Conservation (phyloP, 2,797 vertebrate genomes). For the Alfaro cultratus region DNA sequence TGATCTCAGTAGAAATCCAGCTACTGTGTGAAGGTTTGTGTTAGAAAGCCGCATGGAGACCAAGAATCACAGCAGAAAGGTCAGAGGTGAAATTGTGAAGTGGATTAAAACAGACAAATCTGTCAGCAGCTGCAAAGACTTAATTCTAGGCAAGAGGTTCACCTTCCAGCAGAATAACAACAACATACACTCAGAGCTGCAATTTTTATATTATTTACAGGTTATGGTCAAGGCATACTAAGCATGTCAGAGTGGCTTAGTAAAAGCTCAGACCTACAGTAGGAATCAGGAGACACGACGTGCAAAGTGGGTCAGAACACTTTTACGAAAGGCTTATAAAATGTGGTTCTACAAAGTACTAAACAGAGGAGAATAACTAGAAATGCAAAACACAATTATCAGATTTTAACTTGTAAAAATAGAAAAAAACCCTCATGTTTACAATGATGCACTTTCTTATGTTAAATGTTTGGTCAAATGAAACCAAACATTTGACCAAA, state of each 20-base stretch:
- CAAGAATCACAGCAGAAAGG: too few species aligned
- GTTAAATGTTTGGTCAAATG: too few species aligned
- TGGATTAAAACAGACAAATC: neutral
- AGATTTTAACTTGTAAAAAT: neutral
- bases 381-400: neutral
- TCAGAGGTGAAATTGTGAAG: neutral
- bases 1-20: neutral
- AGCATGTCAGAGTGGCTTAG: neutral
- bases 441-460: neutral
- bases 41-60: too few species aligned
- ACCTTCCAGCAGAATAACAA: neutral
- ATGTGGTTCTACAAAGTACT: neutral
- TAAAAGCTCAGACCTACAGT: neutral
- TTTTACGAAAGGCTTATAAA: neutral
- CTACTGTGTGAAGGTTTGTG: neutral
- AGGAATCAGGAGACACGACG: neutral
- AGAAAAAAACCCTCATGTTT: neutral
- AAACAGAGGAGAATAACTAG: neutral
- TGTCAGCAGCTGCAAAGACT: neutral
- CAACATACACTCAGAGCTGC: neutral
- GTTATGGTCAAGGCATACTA: neutral
- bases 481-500: too few species aligned
- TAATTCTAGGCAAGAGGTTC: neutral
- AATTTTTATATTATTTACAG: too few species aligned
- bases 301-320: neutral